phyloP scores from a whole-genome alignment of 1,140 invertebrate species.

The Neodiprion virginianus region DNA sequence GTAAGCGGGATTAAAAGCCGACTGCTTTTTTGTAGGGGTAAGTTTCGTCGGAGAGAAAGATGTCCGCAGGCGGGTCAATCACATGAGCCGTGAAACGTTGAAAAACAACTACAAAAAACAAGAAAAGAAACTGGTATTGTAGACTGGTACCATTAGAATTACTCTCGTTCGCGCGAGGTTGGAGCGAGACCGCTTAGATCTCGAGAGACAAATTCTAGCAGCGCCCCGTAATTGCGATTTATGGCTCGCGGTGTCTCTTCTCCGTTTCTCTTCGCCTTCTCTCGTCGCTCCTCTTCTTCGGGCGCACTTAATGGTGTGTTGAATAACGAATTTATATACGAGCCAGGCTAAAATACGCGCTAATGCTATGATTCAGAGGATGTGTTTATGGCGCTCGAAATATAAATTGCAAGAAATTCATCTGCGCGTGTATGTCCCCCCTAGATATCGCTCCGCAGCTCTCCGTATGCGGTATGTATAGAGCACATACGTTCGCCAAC shows the following conservation, averaged over 20 bases:
- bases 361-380: constrained; percentile 39
- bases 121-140: background rate
- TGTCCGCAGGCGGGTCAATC: background rate
- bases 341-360: constrained; percentile 48
- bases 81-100: background rate
- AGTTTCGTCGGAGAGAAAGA: background rate
- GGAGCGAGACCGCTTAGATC: constrained; percentile 47
- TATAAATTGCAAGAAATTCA: constrained; percentile 42
- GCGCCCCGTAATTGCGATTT: constrained; percentile 61
- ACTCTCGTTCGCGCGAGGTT: background rate
- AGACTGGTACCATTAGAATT: background rate
- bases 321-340: constrained; percentile 61
- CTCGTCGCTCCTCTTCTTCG: constrained; percentile 1
- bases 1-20: too few relatives aligned
- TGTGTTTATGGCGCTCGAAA: constrained; percentile 57
- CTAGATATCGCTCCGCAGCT: background rate
- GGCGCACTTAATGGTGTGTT: constrained; percentile 60
- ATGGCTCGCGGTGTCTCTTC: constrained; percentile 46
- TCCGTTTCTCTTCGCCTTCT: constrained; percentile 22
- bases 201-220: constrained; percentile 59
- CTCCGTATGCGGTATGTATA: background rate
- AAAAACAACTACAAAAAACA: background rate
- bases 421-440: background rate
- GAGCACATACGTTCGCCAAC: too few relatives aligned
- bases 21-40: background rate